Conservation (phyloP, 1,140 invertebrate genomes). For the Neuroterus valhalla region DNA sequence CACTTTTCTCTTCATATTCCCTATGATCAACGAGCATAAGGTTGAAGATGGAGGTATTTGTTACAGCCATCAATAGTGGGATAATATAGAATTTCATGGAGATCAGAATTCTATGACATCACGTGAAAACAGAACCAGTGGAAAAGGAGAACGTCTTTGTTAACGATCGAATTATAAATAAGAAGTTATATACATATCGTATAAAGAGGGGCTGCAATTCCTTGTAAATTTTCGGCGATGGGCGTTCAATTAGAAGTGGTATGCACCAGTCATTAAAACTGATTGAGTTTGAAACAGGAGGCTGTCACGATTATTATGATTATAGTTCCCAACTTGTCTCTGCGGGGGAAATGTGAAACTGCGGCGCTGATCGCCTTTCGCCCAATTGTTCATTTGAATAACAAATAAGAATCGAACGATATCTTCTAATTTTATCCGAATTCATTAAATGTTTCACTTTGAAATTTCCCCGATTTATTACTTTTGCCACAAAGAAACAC, state of each 20-base stretch:
- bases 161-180: conserved; percentile 11
- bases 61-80: neutral
- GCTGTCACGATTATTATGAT: too few relatives aligned
- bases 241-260: neutral
- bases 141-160: conserved; percentile 13
- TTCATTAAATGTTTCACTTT: too few relatives aligned
- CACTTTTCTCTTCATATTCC: neutral
- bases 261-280: neutral
- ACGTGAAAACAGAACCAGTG: conserved; percentile 16
- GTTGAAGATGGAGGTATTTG: too few relatives aligned
- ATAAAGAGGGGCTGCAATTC: conserved; percentile 9
- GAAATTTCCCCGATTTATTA: too few relatives aligned
- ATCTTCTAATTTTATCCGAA: too few relatives aligned
- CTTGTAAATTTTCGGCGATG: neutral
- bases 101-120: neutral
- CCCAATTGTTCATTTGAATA: too few relatives aligned
- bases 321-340: too few relatives aligned
- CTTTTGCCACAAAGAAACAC: too few relatives aligned
- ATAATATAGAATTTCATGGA: neutral
- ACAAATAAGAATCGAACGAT: too few relatives aligned
- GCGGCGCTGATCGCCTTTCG: too few relatives aligned
- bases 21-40: neutral
- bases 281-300: too few relatives aligned
- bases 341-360: too few relatives aligned
- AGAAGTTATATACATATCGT: conserved; percentile 34